These are phyloP conservation scores for Euborellia annulipes DNA, from an alignment of 1,140 invertebrate species.

Conservation along the genomic window DNA sequence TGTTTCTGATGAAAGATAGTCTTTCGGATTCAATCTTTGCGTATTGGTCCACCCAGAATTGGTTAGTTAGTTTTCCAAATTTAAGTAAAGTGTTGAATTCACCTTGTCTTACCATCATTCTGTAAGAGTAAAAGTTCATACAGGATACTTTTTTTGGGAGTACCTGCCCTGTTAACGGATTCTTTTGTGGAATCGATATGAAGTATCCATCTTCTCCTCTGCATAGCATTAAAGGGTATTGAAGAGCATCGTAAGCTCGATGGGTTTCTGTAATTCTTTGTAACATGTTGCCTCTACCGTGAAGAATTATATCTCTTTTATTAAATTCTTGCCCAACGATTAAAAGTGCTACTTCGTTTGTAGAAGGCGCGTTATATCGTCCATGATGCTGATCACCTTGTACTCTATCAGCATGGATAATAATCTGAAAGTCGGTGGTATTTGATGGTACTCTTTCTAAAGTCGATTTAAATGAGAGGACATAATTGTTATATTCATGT, in stretches of 20 bases:
- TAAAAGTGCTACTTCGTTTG: constrained; percentile 15
- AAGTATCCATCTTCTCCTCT: constrained; percentile 23
- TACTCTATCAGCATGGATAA: neutral
- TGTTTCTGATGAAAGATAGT: neutral
- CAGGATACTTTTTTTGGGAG: neutral
- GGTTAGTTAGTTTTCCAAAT: neutral
- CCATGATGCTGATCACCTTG: constrained; percentile 2
- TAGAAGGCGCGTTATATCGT: constrained; percentile 12
- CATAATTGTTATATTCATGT: constrained; percentile 15
- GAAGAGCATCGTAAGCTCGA: constrained; percentile 26
- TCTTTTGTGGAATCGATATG: no score
- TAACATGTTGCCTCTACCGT: constrained; percentile 1
- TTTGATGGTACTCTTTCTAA: constrained; percentile 14
- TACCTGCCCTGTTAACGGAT: no score
- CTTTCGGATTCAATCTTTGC: neutral
- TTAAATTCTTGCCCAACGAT: constrained; percentile 11
- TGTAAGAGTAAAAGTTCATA: constrained; percentile 7
- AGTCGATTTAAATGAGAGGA: constrained; percentile 18
- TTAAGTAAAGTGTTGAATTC: neutral
- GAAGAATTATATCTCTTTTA: constrained; percentile 2
- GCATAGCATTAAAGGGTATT: constrained; percentile 31
- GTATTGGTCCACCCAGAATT: constrained; percentile 10
- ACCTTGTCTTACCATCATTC: neutral
- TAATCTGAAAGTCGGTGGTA: neutral
- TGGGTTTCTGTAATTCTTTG: constrained; percentile 22